Percentiles rank a stretch among this genome's conserved stretches.
Conservation (phyloP, 2,113 vertebrate genomes). For the Seriola aureovittata region DNA sequence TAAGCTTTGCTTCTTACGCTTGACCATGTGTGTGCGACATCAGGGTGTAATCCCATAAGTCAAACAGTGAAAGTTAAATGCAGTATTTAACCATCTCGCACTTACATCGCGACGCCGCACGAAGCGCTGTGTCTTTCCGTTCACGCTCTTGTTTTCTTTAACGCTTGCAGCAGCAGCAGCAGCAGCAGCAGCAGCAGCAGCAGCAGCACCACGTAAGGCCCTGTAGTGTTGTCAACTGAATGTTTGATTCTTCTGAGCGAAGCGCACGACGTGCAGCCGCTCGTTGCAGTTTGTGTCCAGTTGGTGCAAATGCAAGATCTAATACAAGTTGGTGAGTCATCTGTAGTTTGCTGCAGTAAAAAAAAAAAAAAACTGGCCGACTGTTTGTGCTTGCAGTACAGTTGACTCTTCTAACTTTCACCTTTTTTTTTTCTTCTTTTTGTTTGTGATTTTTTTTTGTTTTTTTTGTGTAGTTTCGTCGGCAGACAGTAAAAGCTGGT, state of each 20-base stretch:
- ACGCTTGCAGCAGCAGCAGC: slow-evolving; percentile 64
- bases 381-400: slow-evolving; percentile 32
- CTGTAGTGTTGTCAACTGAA: slow-evolving; percentile 60
- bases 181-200: slow-evolving; percentile 67
- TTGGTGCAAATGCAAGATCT: slow-evolving; percentile 31
- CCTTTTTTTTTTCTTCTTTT: slow-evolving; percentile 22
- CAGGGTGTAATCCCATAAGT: slow-evolving; percentile 78
- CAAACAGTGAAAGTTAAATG: slow-evolving; percentile 70
- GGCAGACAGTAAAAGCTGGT: slow-evolving; percentile 77
- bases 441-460: slow-evolving; percentile 35
- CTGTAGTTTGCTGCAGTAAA: slow-evolving; percentile 24
- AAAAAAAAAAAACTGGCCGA: slow-evolving; percentile 16
- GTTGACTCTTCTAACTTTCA: slow-evolving; percentile 18
- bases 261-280: slow-evolving; percentile 36
- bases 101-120: slow-evolving; percentile 31
- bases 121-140: slow-evolving; percentile 13
- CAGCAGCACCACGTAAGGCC: slow-evolving; percentile 74
- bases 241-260: slow-evolving; percentile 33
- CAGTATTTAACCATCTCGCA: slow-evolving; percentile 43
- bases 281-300: slow-evolving; percentile 43
- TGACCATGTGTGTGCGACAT: slow-evolving; percentile 71
- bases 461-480: slow-evolving; percentile 33
- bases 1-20: slow-evolving; percentile 75
- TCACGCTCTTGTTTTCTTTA: slow-evolving; percentile 4
- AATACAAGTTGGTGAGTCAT: slow-evolving; percentile 27